These are phyloP conservation scores for Adrianichthys oophorus DNA, from an alignment of 2,797 vertebrate species.

Conservation along the genomic window DNA sequence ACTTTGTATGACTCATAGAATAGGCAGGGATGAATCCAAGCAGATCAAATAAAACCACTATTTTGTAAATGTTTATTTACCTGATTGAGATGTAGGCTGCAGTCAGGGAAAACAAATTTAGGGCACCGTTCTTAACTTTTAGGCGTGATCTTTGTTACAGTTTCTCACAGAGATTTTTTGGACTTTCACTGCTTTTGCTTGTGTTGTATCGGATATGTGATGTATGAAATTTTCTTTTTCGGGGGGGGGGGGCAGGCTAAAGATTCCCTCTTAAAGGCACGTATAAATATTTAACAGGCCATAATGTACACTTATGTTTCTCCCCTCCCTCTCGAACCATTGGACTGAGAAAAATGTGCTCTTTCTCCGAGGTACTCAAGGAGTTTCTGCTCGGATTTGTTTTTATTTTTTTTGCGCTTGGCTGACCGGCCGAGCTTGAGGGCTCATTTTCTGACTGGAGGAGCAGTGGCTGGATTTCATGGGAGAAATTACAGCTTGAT, in stretches of 20 bases:
- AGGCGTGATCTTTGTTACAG: conserved; percentile 21
- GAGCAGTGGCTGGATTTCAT: conserved; percentile 37
- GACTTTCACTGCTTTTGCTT: conserved; percentile 38
- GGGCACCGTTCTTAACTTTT: conserved; percentile 24
- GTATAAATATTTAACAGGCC: conserved; percentile 64
- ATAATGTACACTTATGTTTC: conserved; percentile 40
- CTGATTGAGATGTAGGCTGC: conserved; percentile 22
- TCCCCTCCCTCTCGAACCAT: conserved; percentile 30
- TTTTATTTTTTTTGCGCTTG: conserved; percentile 39
- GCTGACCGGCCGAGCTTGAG: conserved; percentile 33
- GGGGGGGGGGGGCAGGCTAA: conserved; percentile 21
- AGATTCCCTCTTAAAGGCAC: conserved; percentile 51
- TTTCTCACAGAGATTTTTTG: conserved; percentile 41
- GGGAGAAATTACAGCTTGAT: conserved; percentile 42
- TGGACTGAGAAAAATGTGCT: conserved; percentile 55
- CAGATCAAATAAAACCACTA: conserved; percentile 25
- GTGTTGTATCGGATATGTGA: conserved; percentile 46
- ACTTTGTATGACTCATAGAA: conserved; percentile 6
- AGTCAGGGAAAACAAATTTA: conserved; percentile 24
- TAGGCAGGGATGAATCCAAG: conserved; percentile 24
- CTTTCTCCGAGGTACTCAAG: conserved; percentile 33
- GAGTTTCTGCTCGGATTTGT: conserved; percentile 38
- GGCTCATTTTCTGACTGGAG: conserved; percentile 40
- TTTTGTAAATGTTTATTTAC: conserved; percentile 49
- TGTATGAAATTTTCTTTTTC: conserved; percentile 31